phyloP scores from a whole-genome alignment of 2,888 invertebrate species.

The Nomada lathburiana region DNA sequence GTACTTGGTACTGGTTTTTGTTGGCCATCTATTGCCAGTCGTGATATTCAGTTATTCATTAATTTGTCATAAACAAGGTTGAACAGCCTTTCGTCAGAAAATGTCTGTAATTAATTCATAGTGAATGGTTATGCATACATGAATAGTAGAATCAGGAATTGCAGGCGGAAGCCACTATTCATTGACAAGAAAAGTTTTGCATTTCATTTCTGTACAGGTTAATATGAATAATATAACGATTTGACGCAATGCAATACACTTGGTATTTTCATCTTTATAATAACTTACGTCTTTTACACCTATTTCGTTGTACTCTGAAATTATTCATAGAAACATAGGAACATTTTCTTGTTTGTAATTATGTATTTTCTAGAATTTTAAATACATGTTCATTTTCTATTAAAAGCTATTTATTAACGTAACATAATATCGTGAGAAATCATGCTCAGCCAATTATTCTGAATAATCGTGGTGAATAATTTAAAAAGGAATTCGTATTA shows the following conservation, averaged over 20 bases:
- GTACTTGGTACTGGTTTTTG: no score
- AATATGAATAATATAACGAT: background rate
- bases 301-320: background rate
- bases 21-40: no score
- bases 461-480: background rate
- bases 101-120: constrained; percentile 63
- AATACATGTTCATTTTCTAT: background rate
- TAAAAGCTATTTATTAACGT: no score
- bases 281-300: background rate
- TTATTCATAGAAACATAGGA: no score
- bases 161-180: constrained; percentile 67
- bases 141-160: constrained; percentile 57
- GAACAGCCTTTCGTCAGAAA: background rate
- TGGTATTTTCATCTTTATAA: background rate
- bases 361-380: background rate
- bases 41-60: background rate
- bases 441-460: background rate
- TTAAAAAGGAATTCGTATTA: background rate
- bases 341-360: no score
- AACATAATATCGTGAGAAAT: background rate
- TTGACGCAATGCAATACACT: background rate
- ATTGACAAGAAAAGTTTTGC: constrained; percentile 25
- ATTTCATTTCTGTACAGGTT: constrained; percentile 12
- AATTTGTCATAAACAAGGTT: background rate
- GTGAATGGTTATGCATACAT: constrained; percentile 44